Percentiles rank a stretch among this genome's conserved stretches.
Conservation (phyloP, 2,113 vertebrate species). For the Gallinago media region DNA sequence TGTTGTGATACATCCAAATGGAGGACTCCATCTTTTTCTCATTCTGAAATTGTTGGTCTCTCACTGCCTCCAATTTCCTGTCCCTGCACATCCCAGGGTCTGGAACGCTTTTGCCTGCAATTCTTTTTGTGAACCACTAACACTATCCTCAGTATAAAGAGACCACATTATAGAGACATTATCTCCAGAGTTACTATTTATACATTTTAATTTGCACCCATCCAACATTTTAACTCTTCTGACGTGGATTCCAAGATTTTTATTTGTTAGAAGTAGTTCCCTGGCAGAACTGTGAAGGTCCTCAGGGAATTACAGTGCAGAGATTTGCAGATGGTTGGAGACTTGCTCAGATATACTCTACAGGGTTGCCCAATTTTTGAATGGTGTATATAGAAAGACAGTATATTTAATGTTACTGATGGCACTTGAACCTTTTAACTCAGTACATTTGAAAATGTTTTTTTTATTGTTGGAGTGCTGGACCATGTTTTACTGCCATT, state of each 20-base stretch:
- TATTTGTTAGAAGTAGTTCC: constrained; percentile 1
- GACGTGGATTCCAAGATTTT: not conserved
- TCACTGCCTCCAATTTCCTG: constrained; percentile 27
- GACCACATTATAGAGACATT: not conserved
- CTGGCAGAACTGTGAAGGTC: not conserved
- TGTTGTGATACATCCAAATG: not conserved
- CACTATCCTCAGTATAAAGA: not conserved
- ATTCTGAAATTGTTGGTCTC: constrained; percentile 8
- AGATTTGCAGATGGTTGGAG: not conserved
- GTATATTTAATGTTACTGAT: not conserved
- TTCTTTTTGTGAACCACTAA: not conserved
- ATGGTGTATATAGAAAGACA: not conserved
- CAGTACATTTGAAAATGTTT: not conserved
- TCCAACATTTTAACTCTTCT: not conserved
- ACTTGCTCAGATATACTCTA: not conserved
- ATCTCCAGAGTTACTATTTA: constrained; percentile 17
- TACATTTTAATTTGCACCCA: not conserved
- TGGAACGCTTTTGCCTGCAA: not conserved
- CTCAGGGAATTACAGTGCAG: not conserved
- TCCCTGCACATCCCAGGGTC: not conserved
- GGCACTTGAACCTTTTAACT: not conserved
- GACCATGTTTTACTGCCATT: not conserved
- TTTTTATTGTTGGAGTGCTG: not conserved
- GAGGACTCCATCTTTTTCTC: constrained; percentile 7
- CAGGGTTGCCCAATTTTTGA: not conserved